Conservation (phyloP, 2,888 invertebrate species). For the Cephonodes hylas region DNA sequence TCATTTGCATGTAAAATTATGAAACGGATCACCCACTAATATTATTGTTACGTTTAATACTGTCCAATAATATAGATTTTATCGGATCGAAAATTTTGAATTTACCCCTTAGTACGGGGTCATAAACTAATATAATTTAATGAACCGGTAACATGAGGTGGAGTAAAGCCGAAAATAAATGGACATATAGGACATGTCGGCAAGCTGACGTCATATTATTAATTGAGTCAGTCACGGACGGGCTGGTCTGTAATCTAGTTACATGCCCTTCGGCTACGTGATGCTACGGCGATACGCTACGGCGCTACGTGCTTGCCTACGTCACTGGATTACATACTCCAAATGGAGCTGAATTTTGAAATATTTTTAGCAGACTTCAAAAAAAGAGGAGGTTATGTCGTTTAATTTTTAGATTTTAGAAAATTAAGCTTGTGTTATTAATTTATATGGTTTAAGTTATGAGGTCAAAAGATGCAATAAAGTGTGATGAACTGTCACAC, state of each 20-base stretch:
- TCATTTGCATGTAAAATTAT: too few species aligned
- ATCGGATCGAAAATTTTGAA: neutral
- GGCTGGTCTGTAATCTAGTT: conserved; percentile 33
- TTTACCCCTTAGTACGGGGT: neutral
- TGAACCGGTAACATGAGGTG: neutral
- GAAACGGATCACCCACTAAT: too few species aligned
- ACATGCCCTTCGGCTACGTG: conserved; percentile 30
- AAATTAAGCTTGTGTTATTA: too few species aligned
- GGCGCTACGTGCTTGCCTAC: conserved; percentile 18
- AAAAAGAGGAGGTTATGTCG: too few species aligned
- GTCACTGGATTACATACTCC: neutral
- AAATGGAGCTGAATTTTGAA: neutral
- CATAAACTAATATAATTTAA: neutral
- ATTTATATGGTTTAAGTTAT: too few species aligned
- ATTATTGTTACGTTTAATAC: too few species aligned
- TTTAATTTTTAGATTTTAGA: too few species aligned
- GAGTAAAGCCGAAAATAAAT: neutral
- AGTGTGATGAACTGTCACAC: too few species aligned
- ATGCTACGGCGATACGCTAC: conserved; percentile 18
- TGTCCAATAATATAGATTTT: too few species aligned
- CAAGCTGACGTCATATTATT: conserved; percentile 26
- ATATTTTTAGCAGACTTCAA: too few species aligned
- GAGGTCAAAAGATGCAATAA: too few species aligned
- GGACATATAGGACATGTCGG: conserved; percentile 15
- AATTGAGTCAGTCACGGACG: conserved; percentile 30